Evolutionary conservation across 2,888 invertebrate species (phyloP).

Genomic region (Aphodius sticticus): DNA sequence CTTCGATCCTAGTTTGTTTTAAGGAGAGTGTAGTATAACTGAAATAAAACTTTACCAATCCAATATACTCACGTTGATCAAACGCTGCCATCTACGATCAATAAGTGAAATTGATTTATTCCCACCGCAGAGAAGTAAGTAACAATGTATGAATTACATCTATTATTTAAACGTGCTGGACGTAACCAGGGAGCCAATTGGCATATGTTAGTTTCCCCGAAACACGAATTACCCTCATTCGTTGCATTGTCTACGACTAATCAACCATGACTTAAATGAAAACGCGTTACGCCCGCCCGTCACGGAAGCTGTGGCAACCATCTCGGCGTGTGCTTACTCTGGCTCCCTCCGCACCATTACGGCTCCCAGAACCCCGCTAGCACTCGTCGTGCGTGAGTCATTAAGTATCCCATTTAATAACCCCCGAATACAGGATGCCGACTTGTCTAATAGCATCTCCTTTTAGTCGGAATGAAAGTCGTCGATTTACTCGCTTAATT

Average conservation of each 20-base stretch:
- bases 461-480: background rate
- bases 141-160: too few species aligned
- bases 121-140: too few species aligned
- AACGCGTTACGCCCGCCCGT: background rate
- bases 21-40: too few species aligned
- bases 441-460: constrained; percentile 9
- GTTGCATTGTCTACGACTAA: background rate
- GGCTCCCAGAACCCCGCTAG: constrained; percentile 7
- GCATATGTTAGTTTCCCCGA: background rate
- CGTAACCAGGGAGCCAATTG: background rate
- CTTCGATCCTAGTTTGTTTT: too few species aligned
- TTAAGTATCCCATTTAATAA: constrained; percentile 23
- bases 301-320: background rate
- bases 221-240: background rate
- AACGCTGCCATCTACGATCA: too few species aligned
- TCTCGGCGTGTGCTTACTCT: constrained; percentile 5
- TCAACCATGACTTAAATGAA: background rate
- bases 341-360: constrained; percentile 14
- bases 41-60: too few species aligned
- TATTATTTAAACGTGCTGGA: too few species aligned
- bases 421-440: constrained; percentile 21
- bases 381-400: constrained; percentile 18
- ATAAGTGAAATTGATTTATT: too few species aligned
- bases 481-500: background rate
- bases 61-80: too few species aligned